phyloP scores from a whole-genome alignment of 2,888 invertebrate genomes.

The Trichopoda pennipes region DNA sequence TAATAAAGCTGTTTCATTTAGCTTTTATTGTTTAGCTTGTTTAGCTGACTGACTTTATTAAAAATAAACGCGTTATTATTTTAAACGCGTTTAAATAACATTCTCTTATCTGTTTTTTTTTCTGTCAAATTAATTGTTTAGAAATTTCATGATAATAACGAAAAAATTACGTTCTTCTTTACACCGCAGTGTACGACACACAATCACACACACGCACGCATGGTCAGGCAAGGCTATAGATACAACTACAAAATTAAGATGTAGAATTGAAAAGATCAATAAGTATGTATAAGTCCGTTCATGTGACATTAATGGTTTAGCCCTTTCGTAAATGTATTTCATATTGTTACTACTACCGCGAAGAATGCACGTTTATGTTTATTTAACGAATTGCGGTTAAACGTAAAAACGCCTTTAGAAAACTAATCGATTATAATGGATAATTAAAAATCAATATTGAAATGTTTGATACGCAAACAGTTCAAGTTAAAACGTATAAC shows the following conservation, averaged over 20 bases:
- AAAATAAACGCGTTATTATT: not conserved
- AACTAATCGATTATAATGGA: not conserved
- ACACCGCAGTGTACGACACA: too few relatives aligned
- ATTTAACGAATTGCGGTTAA: not conserved
- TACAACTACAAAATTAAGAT: conserved; percentile 28
- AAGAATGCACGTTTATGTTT: not conserved
- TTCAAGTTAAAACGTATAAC: not conserved
- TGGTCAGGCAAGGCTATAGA: too few relatives aligned
- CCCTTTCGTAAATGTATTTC: conserved; percentile 7
- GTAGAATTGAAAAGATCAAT: conserved; percentile 22
- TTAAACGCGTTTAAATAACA: conserved; percentile 5
- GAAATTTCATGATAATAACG: conserved; percentile 18
- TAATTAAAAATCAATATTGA: not conserved
- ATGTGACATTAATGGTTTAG: not conserved
- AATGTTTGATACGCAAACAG: not conserved
- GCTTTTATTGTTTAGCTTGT: conserved; percentile 33
- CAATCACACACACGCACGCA: too few relatives aligned
- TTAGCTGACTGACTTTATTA: not conserved
- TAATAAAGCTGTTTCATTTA: not conserved
- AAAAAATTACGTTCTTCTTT: not conserved
- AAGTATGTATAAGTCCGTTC: not conserved
- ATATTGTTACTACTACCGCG: not conserved
- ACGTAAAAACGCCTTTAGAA: not conserved
- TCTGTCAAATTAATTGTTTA: conserved; percentile 5
- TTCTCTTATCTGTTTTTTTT: too few relatives aligned